Evolutionary conservation across 1,140 invertebrate species (phyloP).

Genomic region (Meloidogyne exigua): DNA sequence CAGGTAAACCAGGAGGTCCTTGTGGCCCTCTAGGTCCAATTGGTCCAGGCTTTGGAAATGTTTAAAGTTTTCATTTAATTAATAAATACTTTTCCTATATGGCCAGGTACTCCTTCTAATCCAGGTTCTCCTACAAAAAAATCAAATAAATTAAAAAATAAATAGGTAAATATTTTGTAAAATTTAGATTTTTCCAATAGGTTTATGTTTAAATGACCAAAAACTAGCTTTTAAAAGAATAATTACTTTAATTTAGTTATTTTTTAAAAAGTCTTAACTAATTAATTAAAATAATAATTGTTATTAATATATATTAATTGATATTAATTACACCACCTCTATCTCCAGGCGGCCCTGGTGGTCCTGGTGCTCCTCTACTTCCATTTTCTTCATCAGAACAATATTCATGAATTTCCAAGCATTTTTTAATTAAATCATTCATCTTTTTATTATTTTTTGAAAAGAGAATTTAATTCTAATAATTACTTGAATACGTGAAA

Average conservation of each 20-base stretch:
- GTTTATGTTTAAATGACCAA: no score
- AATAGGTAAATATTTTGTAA: no score
- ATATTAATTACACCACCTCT: no score
- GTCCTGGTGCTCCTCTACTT: conserved; percentile 50
- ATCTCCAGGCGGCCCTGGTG: conserved; percentile 38
- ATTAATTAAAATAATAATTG: no score
- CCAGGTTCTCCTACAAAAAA: conserved; percentile 3
- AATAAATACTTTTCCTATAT: conserved; percentile 1
- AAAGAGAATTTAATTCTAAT: neutral
- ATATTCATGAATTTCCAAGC: conserved; percentile 59
- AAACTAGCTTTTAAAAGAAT: no score
- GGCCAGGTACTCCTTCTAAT: conserved; percentile 6
- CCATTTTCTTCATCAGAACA: conserved; percentile 47
- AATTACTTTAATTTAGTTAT: no score
- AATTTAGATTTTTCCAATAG: no score
- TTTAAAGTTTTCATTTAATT: neutral
- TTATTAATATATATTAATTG: no score
- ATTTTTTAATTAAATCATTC: conserved; percentile 58
- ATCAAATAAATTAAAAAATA: no score
- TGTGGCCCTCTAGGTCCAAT: conserved; percentile 35
- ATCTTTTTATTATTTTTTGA: conserved; percentile 40
- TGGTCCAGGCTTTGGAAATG: conserved; percentile 35
- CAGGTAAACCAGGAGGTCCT: conserved; percentile 22
- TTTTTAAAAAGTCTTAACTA: no score
- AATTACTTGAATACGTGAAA: conserved; percentile 55